Percentiles rank a stretch among this genome's conserved stretches.
These are phyloP conservation scores for Microctonus hyperodae DNA, from an alignment of 2,888 invertebrate genomes.

Conservation along the genomic window DNA sequence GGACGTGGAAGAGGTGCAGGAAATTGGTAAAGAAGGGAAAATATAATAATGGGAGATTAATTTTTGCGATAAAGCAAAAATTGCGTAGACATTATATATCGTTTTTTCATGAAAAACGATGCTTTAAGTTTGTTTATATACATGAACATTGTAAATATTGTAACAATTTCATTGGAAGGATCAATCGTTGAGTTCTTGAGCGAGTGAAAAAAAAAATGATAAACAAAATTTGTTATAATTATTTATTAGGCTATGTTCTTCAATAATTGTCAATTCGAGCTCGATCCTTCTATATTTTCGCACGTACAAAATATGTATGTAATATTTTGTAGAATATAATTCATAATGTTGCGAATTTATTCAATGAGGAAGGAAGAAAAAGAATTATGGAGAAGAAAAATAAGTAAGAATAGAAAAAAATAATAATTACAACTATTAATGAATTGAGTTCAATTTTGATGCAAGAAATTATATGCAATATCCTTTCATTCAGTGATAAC, in stretches of 20 bases:
- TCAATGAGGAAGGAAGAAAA: background rate
- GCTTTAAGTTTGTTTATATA: background rate
- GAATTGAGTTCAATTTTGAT: too few species aligned
- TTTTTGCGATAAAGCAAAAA: background rate
- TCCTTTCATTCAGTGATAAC: slow-evolving; percentile 1
- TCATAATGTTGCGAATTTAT: background rate
- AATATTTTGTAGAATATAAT: background rate
- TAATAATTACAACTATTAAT: background rate
- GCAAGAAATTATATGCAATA: background rate
- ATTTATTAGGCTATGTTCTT: background rate
- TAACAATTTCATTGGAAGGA: background rate
- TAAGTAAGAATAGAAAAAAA: background rate
- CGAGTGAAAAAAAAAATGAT: background rate
- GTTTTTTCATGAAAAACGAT: background rate
- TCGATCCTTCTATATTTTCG: background rate
- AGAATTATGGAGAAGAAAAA: background rate
- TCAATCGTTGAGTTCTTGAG: background rate
- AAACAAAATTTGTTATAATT: background rate
- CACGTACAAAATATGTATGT: background rate
- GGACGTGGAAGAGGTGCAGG: slow-evolving; percentile 52
- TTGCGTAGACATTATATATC: background rate
- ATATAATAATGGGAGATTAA: slow-evolving; percentile 15
- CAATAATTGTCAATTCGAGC: background rate
- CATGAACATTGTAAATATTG: slow-evolving; percentile 6
- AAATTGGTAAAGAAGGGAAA: slow-evolving; percentile 64